These are phyloP conservation scores for Polyommatus iphigenia DNA, from an alignment of 2,888 invertebrate species.

Conservation along the genomic window DNA sequence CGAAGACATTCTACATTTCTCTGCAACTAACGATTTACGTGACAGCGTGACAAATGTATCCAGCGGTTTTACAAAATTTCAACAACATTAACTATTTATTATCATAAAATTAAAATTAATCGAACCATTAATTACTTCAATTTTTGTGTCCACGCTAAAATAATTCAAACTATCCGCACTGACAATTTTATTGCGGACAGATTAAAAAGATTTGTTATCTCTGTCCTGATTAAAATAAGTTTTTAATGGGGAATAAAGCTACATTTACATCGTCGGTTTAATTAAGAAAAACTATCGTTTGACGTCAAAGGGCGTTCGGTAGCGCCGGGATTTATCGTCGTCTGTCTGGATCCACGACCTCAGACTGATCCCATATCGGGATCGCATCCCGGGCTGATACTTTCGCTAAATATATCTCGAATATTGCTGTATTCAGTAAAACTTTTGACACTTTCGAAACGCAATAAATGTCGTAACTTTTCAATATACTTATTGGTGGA, in stretches of 20 bases:
- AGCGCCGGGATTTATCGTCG: conserved; percentile 27
- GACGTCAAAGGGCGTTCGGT: conserved; percentile 23
- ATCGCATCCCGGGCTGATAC: conserved; percentile 14
- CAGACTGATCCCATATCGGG: conserved; percentile 27
- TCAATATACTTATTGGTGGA: conserved; percentile 5
- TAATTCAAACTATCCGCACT: conserved; percentile 1
- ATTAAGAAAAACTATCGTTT: conserved; percentile 20
- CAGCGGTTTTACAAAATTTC: neutral
- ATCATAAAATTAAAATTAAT: neutral
- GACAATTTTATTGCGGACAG: neutral
- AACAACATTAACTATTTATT: neutral
- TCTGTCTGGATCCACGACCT: conserved; percentile 26
- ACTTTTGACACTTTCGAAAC: conserved; percentile 21
- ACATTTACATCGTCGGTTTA: conserved; percentile 6
- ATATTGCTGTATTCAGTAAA: conserved; percentile 7
- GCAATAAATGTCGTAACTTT: conserved; percentile 16
- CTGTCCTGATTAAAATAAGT: neutral
- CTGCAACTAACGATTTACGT: neutral
- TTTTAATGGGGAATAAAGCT: conserved; percentile 6
- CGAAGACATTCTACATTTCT: neutral
- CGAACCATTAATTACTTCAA: neutral
- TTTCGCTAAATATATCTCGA: conserved; percentile 12
- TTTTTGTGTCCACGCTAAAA: neutral
- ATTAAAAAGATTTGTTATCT: neutral
- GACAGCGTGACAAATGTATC: conserved; percentile 14